Base-by-base conservation (phyloP, 2,113 vertebrate genomes). In the Siniperca knerii region DNA sequence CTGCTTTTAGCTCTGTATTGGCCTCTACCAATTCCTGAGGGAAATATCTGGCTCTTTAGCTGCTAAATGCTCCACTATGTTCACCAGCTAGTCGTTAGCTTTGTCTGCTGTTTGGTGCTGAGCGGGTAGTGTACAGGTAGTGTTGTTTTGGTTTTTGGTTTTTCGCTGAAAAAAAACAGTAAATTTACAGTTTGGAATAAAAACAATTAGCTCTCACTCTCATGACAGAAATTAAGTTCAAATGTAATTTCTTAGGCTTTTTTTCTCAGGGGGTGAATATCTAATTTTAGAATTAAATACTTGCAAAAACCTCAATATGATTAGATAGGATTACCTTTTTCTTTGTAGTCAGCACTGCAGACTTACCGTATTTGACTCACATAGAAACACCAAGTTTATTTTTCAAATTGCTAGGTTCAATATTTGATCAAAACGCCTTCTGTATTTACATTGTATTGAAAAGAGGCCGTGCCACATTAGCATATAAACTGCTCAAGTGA, bases 401-500 rank as follows among this genome's bases (percentile, higher is more conserved):
- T 40, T 57, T 55, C 4, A 73, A 55, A 71, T 64, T 42, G 40
- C 4, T 74, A 13, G 58, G 33, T 76, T 72, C 48, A 18, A 0
- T 29, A 37, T 72, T 75, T 6, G 40, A 65, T 74, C 37, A 23
- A 10, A 76, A 48, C 57, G 46, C 69, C 48, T 40, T 33, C 25
- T 54, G 54, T 37, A 35, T 40, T 42, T 54, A 40, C 25, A 15
- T 68, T 35, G 50, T 48, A 18, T 35, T 58, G 52, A 69, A 55
- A 73, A 1, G 68, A 88, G 81, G 29, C 72, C 29, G 44, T 10
- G n/a, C 11, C 8, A 55, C 69, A 87, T 89, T 90, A 85, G 85
- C 81, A 87, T 87, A 83, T 76, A 77, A 87, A 81, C 72, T 60
- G 70, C 87, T 83, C 23, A n/a, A 57, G 75, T 65, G 46, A 74